Percentiles rank a stretch among this genome's conserved stretches.
Conservation (phyloP, 2,797 vertebrate species). For the Falco rusticolus region DNA sequence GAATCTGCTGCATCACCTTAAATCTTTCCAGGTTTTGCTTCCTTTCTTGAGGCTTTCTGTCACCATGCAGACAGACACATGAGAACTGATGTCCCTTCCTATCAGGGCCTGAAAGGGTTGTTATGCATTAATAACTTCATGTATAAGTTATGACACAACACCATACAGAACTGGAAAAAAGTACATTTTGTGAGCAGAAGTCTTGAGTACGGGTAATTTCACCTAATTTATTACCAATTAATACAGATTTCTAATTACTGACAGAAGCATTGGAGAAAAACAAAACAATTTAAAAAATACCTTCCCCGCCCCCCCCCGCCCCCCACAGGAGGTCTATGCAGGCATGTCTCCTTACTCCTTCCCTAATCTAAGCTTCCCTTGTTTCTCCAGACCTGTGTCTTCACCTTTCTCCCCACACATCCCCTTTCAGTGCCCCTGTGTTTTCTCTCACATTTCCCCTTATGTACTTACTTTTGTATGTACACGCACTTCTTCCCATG, state of each 20-base stretch:
- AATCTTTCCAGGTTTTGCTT: constrained; percentile 96
- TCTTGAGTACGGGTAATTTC: neutral
- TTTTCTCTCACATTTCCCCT: neutral
- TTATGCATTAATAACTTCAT: neutral
- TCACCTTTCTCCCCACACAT: neutral
- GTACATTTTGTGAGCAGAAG: neutral
- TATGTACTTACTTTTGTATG: no score
- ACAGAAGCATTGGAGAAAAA: neutral
- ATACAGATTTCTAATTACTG: neutral
- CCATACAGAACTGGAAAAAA: neutral
- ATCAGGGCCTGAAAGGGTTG: constrained; percentile 85
- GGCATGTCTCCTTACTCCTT: neutral
- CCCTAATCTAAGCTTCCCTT: neutral
- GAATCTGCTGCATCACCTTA: constrained; percentile 82
- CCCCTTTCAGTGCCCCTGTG: neutral
- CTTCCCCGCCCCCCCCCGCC: neutral
- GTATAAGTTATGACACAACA: neutral
- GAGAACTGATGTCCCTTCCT: constrained; percentile 93
- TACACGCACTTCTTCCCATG: neutral
- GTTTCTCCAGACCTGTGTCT: neutral
- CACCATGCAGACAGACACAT: constrained; percentile 97
- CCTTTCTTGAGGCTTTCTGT: constrained; percentile 94
- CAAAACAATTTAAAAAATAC: neutral
- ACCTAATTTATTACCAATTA: neutral
- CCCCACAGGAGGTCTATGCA: neutral